phyloP scores from a whole-genome alignment of 2,888 invertebrate species.

The Dryococelus australis region DNA sequence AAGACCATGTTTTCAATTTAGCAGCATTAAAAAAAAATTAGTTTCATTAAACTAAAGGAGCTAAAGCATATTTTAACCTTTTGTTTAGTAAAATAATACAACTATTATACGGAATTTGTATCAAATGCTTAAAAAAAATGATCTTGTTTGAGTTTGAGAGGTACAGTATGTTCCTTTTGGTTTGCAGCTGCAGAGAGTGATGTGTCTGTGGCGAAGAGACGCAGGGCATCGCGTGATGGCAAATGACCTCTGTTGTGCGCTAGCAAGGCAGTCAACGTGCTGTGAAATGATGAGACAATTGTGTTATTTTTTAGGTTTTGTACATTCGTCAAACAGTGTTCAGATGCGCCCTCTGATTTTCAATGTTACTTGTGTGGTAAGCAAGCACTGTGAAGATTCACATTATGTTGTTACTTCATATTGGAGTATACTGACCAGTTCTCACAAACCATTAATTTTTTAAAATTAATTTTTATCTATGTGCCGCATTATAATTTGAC shows the following conservation, averaged over 20 bases:
- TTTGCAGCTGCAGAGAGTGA: conserved; percentile 52
- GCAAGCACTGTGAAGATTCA: background rate
- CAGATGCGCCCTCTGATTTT: background rate
- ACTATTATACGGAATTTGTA: too few species aligned
- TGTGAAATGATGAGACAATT: conserved; percentile 17
- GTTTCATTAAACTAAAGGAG: too few species aligned
- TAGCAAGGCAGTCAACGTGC: conserved; percentile 24
- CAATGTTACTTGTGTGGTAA: background rate
- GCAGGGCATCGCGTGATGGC: conserved; percentile 75
- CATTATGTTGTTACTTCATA: background rate
- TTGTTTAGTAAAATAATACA: too few species aligned
- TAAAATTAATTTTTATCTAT: background rate
- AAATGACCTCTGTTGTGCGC: conserved; percentile 67
- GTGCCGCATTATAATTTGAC: background rate
- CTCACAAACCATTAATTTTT: background rate
- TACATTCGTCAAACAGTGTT: background rate
- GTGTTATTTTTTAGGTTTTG: background rate
- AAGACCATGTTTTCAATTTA: too few species aligned
- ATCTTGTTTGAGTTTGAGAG: too few species aligned
- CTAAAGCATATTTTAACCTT: too few species aligned
- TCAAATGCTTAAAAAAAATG: too few species aligned
- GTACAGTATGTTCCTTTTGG: too few species aligned
- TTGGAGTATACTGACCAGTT: conserved; percentile 11
- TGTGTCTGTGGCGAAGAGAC: conserved; percentile 60
- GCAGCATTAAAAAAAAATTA: too few species aligned